phyloP scores from a whole-genome alignment of 2,888 invertebrate species.

The Drosophila antonietae region DNA sequence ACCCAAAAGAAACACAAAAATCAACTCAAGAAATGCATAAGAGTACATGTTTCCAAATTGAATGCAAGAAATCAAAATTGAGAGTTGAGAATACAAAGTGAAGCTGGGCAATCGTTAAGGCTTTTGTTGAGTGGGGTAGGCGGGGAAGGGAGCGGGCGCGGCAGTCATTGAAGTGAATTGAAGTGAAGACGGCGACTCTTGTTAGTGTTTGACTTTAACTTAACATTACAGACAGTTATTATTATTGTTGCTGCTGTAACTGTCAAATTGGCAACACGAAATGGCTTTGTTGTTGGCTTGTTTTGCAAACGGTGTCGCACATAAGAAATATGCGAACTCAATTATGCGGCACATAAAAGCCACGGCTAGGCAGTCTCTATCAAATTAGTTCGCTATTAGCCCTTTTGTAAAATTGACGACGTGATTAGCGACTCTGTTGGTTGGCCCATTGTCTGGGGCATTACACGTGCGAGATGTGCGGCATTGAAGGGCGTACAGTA shows the following conservation, averaged over 20 bases:
- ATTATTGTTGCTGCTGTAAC: conserved; percentile 25
- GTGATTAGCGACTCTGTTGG: conserved; percentile 37
- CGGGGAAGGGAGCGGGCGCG: not conserved
- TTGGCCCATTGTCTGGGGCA: conserved; percentile 46
- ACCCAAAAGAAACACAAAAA: conserved; percentile 32
- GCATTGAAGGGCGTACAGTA: conserved; percentile 40
- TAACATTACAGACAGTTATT: conserved; percentile 17
- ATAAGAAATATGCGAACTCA: conserved; percentile 8
- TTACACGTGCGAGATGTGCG: conserved; percentile 55
- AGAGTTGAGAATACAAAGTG: conserved; percentile 31
- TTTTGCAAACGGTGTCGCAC: conserved; percentile 18
- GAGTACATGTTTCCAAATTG: conserved; percentile 30
- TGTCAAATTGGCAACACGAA: conserved; percentile 40
- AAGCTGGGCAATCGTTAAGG: conserved; percentile 39
- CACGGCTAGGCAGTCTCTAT: conserved; percentile 35
- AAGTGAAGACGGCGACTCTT: conserved; percentile 36
- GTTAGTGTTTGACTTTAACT: conserved; percentile 70
- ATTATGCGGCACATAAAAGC: conserved; percentile 35
- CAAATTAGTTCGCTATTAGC: conserved; percentile 61
- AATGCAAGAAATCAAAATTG: conserved; percentile 15
- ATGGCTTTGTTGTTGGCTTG: not conserved
- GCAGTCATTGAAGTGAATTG: conserved; percentile 6
- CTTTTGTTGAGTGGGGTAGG: conserved; percentile 9
- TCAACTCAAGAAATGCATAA: conserved; percentile 38
- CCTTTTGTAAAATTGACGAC: conserved; percentile 43